phyloP scores from a whole-genome alignment of 2,888 invertebrate species.

The Seira musarum region DNA sequence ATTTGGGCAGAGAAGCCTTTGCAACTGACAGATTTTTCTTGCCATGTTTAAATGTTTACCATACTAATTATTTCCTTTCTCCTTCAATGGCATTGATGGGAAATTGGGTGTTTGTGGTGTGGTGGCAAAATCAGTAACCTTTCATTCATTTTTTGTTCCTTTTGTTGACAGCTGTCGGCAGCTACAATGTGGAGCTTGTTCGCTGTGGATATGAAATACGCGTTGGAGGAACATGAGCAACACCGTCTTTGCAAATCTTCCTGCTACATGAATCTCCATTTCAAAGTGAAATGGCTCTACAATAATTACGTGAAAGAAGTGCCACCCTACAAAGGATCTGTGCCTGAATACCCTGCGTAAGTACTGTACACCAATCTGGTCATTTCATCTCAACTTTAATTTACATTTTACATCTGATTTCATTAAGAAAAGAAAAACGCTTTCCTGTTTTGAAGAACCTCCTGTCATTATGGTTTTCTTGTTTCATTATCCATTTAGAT shows the following conservation, averaged over 20 bases:
- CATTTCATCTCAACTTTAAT: background rate
- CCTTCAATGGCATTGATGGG: constrained; percentile 48
- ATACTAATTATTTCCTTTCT: constrained; percentile 48
- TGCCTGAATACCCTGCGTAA: constrained; percentile 97
- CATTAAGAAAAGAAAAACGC: background rate
- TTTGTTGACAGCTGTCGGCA: constrained; percentile 85
- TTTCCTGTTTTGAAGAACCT: background rate
- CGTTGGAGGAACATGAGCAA: constrained; percentile 97
- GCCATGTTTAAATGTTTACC: constrained; percentile 1
- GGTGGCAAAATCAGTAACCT: constrained; percentile 35
- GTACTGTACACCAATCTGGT: no score
- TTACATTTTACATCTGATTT: constrained; percentile 1
- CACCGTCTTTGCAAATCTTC: constrained; percentile 97
- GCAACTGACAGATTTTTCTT: constrained; percentile 38
- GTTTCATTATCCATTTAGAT: constrained; percentile 74
- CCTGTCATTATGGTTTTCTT: background rate
- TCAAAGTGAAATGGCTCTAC: constrained; percentile 99
- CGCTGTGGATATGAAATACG: constrained; percentile 97
- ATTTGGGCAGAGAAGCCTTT: constrained; percentile 50
- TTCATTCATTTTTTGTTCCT: constrained; percentile 46
- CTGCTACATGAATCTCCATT: constrained; percentile 99
- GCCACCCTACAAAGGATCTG: constrained; percentile 95
- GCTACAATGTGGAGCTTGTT: constrained; percentile 98
- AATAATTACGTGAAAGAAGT: constrained; percentile 98
- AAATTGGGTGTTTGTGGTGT: constrained; percentile 41